These are phyloP conservation scores for Hypotaenidia okinawae DNA, from an alignment of 2,797 vertebrate genomes.

Conservation along the genomic window DNA sequence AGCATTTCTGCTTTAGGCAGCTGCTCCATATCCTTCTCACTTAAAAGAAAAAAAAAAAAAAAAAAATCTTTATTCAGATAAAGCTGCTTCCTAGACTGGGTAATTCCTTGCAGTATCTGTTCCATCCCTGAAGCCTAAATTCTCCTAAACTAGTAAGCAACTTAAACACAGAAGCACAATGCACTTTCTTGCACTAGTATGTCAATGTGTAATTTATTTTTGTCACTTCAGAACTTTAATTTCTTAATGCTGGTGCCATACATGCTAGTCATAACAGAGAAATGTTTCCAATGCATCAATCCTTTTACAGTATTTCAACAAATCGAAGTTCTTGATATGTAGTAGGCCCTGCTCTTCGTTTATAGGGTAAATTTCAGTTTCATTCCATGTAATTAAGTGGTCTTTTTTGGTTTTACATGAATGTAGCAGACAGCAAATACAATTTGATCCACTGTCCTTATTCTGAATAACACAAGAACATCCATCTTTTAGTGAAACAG, in stretches of 20 bases:
- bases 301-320: neutral
- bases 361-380: neutral
- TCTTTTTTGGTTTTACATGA: neutral
- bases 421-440: neutral
- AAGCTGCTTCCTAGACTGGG: neutral
- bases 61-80: neutral
- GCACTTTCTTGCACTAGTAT: neutral
- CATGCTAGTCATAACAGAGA: neutral
- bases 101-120: neutral
- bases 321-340: neutral
- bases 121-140: neutral
- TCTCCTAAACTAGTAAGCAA: neutral
- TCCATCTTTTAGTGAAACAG: neutral
- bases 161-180: neutral
- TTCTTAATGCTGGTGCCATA: neutral
- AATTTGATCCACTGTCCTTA: neutral
- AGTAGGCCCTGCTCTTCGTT: neutral
- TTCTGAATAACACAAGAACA: neutral
- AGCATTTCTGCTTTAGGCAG: slow-evolving; percentile 45
- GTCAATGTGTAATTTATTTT: neutral
- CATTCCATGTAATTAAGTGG: neutral
- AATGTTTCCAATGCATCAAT: neutral
- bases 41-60: neutral
- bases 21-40: neutral
- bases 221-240: neutral